Evolutionary conservation across 2,113 vertebrate species (phyloP).

Genomic region (Nannobrachium achirus): DNA sequence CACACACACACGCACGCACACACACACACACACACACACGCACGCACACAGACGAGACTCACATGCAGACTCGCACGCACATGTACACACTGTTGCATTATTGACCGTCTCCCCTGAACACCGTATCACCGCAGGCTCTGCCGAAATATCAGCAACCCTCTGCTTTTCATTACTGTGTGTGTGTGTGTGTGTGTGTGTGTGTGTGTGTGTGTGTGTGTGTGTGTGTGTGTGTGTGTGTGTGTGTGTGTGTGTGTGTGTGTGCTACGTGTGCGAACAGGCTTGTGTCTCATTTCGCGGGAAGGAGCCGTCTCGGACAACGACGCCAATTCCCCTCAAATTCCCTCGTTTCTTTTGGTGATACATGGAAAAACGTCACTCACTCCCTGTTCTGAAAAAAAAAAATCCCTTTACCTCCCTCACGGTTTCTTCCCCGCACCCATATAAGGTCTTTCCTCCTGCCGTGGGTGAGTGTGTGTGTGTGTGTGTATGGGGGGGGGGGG

Average conservation of each 20-base stretch:
- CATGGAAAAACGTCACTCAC: constrained; percentile 67
- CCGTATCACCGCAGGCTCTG: constrained; percentile 10
- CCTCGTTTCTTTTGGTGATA: constrained; percentile 64
- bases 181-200: neutral
- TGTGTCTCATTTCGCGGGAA: constrained; percentile 18
- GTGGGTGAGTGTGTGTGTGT: constrained; percentile 2
- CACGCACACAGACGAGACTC: constrained; percentile 1
- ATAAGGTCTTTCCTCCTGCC: constrained; percentile 55
- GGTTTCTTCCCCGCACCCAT: constrained; percentile 55
- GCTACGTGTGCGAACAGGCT: neutral
- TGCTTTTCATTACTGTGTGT: constrained; percentile 18
- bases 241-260: constrained; percentile 10
- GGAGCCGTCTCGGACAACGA: constrained; percentile 46
- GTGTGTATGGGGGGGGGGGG: neutral
- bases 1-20: neutral
- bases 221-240: constrained; percentile 1
- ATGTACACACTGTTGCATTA: no score
- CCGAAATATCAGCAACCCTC: constrained; percentile 13
- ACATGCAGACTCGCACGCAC: neutral
- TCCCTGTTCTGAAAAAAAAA: constrained; percentile 35
- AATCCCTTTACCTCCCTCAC: constrained; percentile 47
- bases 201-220: no score
- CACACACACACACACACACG: neutral
- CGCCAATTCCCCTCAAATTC: constrained; percentile 31
- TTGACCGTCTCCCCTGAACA: neutral